These are phyloP conservation scores for Polietes domitor DNA, from an alignment of 2,888 invertebrate species.

Conservation along the genomic window DNA sequence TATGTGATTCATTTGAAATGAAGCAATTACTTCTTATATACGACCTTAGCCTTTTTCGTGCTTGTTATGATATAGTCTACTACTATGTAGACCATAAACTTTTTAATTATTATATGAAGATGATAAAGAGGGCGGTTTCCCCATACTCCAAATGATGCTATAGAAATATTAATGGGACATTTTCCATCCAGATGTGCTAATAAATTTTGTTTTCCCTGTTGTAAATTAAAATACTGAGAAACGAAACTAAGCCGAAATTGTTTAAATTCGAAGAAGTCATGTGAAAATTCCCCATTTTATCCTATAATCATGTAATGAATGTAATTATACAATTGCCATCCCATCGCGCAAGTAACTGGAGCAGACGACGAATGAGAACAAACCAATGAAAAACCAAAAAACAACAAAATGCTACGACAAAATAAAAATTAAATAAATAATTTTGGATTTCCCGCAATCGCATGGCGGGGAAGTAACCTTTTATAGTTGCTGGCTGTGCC, in stretches of 20 bases:
- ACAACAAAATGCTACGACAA: slow-evolving; percentile 14
- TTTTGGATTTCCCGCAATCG: background rate
- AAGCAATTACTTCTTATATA: too few species aligned
- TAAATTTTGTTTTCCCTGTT: too few species aligned
- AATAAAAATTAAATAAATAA: background rate
- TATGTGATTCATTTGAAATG: too few species aligned
- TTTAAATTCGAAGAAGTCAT: background rate
- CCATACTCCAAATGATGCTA: background rate
- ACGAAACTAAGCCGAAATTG: too few species aligned
- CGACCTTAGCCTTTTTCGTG: too few species aligned
- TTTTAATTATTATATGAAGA: too few species aligned
- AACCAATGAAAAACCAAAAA: background rate
- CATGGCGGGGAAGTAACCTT: background rate
- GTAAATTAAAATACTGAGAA: too few species aligned
- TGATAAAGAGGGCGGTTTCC: background rate
- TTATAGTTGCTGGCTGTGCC: background rate
- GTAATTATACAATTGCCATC: background rate
- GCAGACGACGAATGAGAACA: background rate
- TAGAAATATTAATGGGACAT: background rate
- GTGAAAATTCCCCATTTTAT: background rate
- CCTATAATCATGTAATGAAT: background rate
- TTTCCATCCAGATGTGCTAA: background rate
- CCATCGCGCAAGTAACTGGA: background rate
- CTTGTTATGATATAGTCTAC: too few species aligned
- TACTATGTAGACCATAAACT: too few species aligned